Evolutionary conservation across 2,113 vertebrate species (phyloP).

Genomic region (Bos indicus): DNA sequence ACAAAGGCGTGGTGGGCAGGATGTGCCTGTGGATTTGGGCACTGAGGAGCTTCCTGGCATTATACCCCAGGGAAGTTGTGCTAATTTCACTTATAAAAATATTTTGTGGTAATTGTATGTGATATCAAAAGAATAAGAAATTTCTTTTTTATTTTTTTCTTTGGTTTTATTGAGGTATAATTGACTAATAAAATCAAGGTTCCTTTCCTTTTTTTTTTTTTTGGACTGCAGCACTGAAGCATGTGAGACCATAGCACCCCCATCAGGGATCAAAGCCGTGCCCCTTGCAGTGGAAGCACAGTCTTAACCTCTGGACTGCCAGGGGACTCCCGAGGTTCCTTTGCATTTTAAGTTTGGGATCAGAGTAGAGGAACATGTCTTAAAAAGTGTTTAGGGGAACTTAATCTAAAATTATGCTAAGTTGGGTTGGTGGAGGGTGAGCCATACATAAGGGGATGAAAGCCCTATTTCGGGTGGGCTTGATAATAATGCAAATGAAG

Average conservation of each 20-base stretch:
- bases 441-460: accelerated
- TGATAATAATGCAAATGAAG: background rate
- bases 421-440: background rate
- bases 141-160: background rate
- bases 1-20: background rate
- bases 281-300: background rate
- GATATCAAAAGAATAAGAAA: background rate
- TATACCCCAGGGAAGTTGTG: background rate
- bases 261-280: too few species aligned
- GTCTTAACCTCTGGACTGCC: background rate
- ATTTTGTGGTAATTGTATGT: background rate
- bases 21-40: background rate
- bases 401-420: background rate
- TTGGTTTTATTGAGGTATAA: background rate
- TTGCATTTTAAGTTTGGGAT: background rate
- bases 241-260: background rate
- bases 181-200: background rate
- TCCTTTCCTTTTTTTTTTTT: background rate
- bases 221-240: background rate
- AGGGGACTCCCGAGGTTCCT: background rate
- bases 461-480: background rate
- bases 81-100: background rate
- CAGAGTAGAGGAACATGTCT: background rate
- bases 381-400: background rate
- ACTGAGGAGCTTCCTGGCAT: background rate